Evolutionary conservation across 2,888 invertebrate species (phyloP).

Genomic region (Petrolisthes manimaculis): DNA sequence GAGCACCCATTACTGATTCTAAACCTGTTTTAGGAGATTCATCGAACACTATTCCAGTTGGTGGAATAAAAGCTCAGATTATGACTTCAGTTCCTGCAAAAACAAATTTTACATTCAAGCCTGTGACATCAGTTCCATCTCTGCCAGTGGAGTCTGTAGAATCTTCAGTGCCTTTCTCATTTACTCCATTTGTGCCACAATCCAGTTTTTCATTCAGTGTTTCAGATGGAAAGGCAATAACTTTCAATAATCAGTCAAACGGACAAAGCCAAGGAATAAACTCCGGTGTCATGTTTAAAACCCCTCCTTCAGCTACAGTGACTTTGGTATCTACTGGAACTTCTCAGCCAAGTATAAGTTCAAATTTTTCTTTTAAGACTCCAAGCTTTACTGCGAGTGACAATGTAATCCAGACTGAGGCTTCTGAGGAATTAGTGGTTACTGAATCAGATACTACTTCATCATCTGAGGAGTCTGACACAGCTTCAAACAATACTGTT

Average conservation of each 20-base stretch:
- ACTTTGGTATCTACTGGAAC: background rate
- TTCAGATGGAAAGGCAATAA: slow-evolving; percentile 16
- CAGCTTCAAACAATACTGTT: slow-evolving; percentile 36
- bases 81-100: slow-evolving; percentile 17
- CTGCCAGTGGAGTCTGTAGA: background rate
- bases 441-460: slow-evolving; percentile 31
- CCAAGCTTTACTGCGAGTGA: slow-evolving; percentile 25
- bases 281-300: background rate
- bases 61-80: slow-evolving; percentile 9
- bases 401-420: background rate
- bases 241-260: slow-evolving; percentile 29
- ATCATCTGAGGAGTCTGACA: slow-evolving; percentile 34
- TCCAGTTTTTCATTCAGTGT: background rate
- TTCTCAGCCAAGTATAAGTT: background rate
- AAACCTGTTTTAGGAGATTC: slow-evolving; percentile 25
- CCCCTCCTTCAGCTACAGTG: background rate
- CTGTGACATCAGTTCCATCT: slow-evolving; percentile 28
- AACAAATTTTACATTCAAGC: slow-evolving; percentile 40
- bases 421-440: background rate
- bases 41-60: background rate
- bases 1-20: slow-evolving; percentile 4
- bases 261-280: background rate
- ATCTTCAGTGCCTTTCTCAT: slow-evolving; percentile 24
- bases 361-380: slow-evolving; percentile 25
- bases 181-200: slow-evolving; percentile 23